A percentile compares a stretch with the other conserved stretches of the same genome.
Evolutionary conservation across 2,797 vertebrate genomes (phyloP).

Genomic region (Coluber constrictor): DNA sequence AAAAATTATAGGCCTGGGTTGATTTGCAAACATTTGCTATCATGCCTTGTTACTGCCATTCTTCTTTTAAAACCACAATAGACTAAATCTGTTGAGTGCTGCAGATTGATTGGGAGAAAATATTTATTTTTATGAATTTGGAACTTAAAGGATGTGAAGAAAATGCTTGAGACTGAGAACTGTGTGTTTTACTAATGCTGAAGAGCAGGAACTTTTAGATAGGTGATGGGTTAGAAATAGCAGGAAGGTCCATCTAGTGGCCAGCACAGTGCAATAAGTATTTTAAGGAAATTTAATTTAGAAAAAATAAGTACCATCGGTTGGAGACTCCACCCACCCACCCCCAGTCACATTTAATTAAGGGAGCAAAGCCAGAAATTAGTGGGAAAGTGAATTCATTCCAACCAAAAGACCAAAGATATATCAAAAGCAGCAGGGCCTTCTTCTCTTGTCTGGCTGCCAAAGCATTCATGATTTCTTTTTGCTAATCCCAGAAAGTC

Average conservation of each 20-base stretch:
- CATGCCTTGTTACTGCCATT: not conserved
- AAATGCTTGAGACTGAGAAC: not conserved
- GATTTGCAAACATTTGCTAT: not conserved
- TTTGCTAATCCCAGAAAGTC: not conserved
- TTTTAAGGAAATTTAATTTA: not conserved
- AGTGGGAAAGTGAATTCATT: not conserved
- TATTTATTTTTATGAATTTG: not conserved
- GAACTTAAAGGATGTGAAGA: not conserved
- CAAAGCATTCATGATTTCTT: accelerated
- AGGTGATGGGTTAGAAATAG: not conserved
- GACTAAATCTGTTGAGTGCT: not conserved
- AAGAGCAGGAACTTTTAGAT: not conserved
- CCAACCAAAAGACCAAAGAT: conserved; percentile 35
- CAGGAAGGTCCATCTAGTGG: not conserved
- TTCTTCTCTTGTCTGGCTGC: not conserved
- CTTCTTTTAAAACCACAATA: not conserved
- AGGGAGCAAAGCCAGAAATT: not conserved
- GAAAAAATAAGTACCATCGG: not conserved
- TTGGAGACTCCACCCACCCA: not conserved
- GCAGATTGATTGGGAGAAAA: conserved; percentile 21
- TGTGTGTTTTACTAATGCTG: not conserved
- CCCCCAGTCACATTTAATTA: accelerated
- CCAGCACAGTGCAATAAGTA: not conserved
- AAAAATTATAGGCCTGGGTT: accelerated
- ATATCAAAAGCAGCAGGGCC: accelerated